phyloP scores from a whole-genome alignment of 2,888 invertebrate species.

The Zaprionus lineosus region DNA sequence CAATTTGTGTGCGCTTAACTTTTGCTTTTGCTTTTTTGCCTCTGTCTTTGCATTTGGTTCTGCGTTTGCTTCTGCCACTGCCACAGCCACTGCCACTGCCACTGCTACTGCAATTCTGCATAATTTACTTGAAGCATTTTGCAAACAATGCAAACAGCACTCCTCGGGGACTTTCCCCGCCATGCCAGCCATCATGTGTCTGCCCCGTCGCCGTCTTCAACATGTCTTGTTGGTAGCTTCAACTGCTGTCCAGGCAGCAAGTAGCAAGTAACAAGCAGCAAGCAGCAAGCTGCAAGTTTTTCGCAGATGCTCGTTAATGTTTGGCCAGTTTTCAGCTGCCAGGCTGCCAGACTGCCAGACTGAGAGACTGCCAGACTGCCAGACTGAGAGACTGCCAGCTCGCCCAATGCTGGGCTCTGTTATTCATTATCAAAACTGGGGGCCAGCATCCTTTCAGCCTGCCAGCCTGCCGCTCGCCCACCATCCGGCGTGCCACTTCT shows the following conservation, averaged over 20 bases:
- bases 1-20: slow-evolving; percentile 68
- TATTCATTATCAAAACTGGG: slow-evolving; percentile 54
- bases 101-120: slow-evolving; percentile 61
- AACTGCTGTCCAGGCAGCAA: slow-evolving; percentile 14
- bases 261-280: slow-evolving; percentile 9
- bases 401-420: slow-evolving; percentile 15
- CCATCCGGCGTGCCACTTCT: too few relatives aligned
- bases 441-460: slow-evolving; percentile 33
- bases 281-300: slow-evolving; percentile 61
- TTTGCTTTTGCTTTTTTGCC: slow-evolving; percentile 27
- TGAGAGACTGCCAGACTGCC: too few relatives aligned
- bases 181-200: background rate
- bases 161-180: background rate
- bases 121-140: slow-evolving; percentile 71
- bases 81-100: slow-evolving; percentile 7
- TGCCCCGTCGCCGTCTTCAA: background rate
- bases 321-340: slow-evolving; percentile 50
- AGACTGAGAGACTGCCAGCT: too few relatives aligned
- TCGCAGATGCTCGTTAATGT: slow-evolving; percentile 71
- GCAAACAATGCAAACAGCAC: slow-evolving; percentile 60
- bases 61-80: too few relatives aligned
- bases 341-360: too few relatives aligned
- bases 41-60: too few relatives aligned
- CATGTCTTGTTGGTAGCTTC: slow-evolving; percentile 20
- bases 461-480: slow-evolving; percentile 8